phyloP scores from a whole-genome alignment of 2,797 vertebrate genomes.

The Discoglossus pictus region DNA sequence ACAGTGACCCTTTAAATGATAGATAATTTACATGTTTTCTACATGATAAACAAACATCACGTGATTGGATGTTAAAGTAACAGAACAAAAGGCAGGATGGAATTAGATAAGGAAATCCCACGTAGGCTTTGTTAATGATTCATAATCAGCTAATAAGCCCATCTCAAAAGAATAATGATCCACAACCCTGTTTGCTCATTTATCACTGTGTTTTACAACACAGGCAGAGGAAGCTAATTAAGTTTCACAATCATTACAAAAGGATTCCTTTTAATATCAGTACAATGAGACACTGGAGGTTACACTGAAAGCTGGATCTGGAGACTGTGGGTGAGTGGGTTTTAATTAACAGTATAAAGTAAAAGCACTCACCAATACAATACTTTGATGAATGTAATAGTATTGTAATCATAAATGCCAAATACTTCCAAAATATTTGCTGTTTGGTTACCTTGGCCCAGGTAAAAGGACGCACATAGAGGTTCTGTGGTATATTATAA shows the following conservation, averaged over 20 bases:
- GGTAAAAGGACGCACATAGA: too few species aligned
- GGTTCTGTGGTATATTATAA: too few species aligned
- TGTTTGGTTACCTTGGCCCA: too few species aligned
- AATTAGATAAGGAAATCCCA: constrained; percentile 79
- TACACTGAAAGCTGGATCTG: constrained; percentile 88
- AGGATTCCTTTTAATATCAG: constrained; percentile 98
- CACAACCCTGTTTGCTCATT: constrained; percentile 93
- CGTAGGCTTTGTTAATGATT: constrained; percentile 83
- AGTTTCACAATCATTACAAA: constrained; percentile 97
- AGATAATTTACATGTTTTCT: constrained; percentile 44
- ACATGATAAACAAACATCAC: constrained; percentile 47
- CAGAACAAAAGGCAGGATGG: constrained; percentile 65
- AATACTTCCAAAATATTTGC: too few species aligned
- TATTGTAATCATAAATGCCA: too few species aligned
- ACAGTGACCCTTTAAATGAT: too few species aligned
- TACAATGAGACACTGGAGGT: constrained; percentile 96
- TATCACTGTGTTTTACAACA: constrained; percentile 99
- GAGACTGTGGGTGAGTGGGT: constrained; percentile 78
- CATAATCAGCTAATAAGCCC: constrained; percentile 92
- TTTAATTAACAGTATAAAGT: constrained; percentile 93
- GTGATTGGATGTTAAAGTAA: constrained; percentile 69
- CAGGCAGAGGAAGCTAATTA: constrained; percentile 97
- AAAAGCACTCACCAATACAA: constrained; percentile 64
- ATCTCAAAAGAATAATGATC: constrained; percentile 96
- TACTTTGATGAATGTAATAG: too few species aligned